phyloP scores from a whole-genome alignment of 2,888 invertebrate species.

The Selenia dentaria region DNA sequence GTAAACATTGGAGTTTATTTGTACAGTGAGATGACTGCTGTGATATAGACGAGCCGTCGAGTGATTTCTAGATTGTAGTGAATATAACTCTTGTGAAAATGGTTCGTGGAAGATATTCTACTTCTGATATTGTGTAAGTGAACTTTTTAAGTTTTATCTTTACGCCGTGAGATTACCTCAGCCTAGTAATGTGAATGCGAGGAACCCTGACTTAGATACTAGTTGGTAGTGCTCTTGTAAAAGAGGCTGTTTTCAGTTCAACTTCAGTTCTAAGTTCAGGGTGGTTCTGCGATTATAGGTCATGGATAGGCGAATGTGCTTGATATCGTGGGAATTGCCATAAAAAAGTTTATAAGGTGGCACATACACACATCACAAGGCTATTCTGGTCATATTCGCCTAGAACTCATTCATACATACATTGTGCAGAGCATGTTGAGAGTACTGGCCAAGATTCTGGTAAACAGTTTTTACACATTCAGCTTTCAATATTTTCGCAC shows the following conservation, averaged over 20 bases:
- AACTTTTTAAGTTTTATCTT: no score
- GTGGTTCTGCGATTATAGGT: no score
- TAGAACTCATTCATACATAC: slow-evolving; percentile 12
- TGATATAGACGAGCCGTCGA: slow-evolving; percentile 45
- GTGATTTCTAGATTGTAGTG: slow-evolving; percentile 46
- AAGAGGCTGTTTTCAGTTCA: no score
- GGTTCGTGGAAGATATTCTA: slow-evolving; percentile 79
- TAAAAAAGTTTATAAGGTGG: no score
- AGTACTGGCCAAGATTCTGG: slow-evolving; percentile 13
- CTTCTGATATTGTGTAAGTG: slow-evolving; percentile 74
- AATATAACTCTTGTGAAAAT: slow-evolving; percentile 51
- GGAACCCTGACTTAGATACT: no score
- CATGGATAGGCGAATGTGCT: no score
- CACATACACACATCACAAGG: slow-evolving; percentile 1
- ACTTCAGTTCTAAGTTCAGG: no score
- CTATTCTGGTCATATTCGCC: slow-evolving; percentile 8
- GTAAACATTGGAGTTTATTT: slow-evolving; percentile 62
- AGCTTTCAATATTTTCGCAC: slow-evolving; percentile 14
- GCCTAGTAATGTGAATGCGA: no score
- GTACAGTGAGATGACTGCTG: slow-evolving; percentile 58
- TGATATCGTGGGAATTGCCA: no score
- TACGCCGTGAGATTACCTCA: no score
- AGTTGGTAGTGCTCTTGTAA: no score
- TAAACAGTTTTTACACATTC: slow-evolving; percentile 13
- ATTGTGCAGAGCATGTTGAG: slow-evolving; percentile 5